These are phyloP conservation scores for Protobothrops mucrosquamatus DNA, from an alignment of 2,113 vertebrate genomes.

Conservation along the genomic window DNA sequence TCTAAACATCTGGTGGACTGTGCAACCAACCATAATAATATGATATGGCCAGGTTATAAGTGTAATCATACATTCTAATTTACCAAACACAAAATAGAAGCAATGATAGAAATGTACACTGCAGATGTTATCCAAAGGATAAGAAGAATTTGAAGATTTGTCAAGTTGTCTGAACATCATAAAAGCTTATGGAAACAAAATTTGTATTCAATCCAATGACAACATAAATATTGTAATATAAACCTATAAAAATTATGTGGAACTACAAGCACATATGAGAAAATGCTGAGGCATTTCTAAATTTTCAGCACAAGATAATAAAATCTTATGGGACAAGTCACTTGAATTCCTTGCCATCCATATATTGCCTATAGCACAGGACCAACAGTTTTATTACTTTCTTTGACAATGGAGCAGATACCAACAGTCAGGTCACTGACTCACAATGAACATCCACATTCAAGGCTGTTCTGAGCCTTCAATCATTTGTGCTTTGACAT, in stretches of 20 bases:
- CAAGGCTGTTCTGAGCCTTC: neutral
- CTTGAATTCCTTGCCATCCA: neutral
- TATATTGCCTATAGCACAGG: neutral
- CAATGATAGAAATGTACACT: neutral
- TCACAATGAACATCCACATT: neutral
- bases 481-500: neutral
- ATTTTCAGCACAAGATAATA: slow-evolving; percentile 16
- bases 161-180: neutral
- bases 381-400: neutral
- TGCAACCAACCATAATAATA: neutral
- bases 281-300: neutral
- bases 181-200: slow-evolving; percentile 10
- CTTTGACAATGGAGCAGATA: neutral
- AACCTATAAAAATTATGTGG: slow-evolving; percentile 1
- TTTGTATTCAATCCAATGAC: slow-evolving; percentile 9
- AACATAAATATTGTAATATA: slow-evolving; percentile 14
- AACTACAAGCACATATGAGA: slow-evolving; percentile 9
- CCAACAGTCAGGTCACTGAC: neutral
- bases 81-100: neutral
- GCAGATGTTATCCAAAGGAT: slow-evolving; percentile 1
- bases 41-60: neutral
- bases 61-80: neutral
- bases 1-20: neutral
- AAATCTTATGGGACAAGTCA: slow-evolving; percentile 2
- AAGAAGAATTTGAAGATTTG: slow-evolving; percentile 3